Evolutionary conservation across 2,888 invertebrate species (phyloP).

Genomic region (Cataglyphis rosenhaueri): DNA sequence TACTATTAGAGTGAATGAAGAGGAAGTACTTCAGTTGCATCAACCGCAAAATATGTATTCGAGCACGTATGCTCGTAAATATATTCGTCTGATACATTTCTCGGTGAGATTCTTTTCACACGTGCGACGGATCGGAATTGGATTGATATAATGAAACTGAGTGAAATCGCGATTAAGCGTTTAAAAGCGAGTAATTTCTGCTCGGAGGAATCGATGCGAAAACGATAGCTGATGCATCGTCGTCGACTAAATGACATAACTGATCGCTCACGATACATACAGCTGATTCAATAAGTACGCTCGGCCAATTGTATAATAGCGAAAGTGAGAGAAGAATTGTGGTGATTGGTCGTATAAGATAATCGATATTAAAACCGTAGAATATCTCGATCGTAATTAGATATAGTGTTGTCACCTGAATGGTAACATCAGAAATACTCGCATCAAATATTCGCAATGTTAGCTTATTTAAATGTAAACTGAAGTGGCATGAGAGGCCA

Average conservation of each 20-base stretch:
- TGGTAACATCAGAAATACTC: background rate
- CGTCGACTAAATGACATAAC: background rate
- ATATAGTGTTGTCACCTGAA: background rate
- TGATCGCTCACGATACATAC: background rate
- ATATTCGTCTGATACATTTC: constrained; percentile 3
- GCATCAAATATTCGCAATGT: background rate
- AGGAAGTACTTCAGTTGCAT: background rate
- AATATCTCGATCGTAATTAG: background rate
- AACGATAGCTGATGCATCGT: constrained; percentile 4
- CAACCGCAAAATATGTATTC: constrained; percentile 12
- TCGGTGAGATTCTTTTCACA: background rate
- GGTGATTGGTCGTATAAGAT: background rate
- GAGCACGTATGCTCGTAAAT: background rate
- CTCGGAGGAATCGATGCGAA: background rate
- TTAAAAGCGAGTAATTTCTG: background rate
- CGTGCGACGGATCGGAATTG: background rate
- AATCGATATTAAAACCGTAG: background rate
- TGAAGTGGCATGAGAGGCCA: background rate
- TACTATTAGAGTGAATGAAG: constrained; percentile 15
- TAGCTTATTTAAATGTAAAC: background rate
- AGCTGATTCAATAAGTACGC: background rate
- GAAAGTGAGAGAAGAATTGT: background rate
- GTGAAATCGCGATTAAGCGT: background rate
- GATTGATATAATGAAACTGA: background rate
- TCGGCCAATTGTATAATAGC: background rate